phyloP scores from a whole-genome alignment of 2,113 vertebrate genomes.

The Pristiophorus japonicus region DNA sequence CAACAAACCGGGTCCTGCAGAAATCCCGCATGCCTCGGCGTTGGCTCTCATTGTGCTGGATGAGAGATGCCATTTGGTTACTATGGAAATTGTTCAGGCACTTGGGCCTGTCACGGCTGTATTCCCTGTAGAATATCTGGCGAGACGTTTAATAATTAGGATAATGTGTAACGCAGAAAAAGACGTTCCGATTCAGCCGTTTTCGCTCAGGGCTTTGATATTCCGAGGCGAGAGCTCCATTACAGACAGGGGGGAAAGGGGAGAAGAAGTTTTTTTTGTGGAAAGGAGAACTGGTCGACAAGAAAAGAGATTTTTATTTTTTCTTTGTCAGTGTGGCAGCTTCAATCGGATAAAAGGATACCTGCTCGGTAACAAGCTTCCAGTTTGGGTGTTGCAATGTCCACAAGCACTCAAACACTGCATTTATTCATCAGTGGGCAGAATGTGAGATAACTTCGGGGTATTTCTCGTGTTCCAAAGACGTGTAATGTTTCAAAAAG shows the following conservation, averaged over 20 bases:
- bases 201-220: neutral
- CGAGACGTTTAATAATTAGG: conserved; percentile 34
- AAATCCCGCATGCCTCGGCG: neutral
- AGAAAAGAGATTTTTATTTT: neutral
- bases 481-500: neutral
- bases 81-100: conserved; percentile 25
- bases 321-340: neutral
- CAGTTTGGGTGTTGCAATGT: neutral
- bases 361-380: neutral
- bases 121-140: conserved; percentile 28
- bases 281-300: no score
- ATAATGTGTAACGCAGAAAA: conserved; percentile 20
- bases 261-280: neutral
- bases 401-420: neutral
- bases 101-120: neutral
- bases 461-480: neutral
- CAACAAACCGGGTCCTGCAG: conserved; percentile 16
- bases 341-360: neutral
- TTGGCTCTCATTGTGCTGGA: neutral
- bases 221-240: neutral
- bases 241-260: neutral
- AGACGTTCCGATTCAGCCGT: neutral
- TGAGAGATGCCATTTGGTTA: conserved; percentile 17
- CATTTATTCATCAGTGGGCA: neutral
- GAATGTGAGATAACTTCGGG: neutral